phyloP scores from a whole-genome alignment of 2,888 invertebrate genomes.

The Helobdella robusta region DNA sequence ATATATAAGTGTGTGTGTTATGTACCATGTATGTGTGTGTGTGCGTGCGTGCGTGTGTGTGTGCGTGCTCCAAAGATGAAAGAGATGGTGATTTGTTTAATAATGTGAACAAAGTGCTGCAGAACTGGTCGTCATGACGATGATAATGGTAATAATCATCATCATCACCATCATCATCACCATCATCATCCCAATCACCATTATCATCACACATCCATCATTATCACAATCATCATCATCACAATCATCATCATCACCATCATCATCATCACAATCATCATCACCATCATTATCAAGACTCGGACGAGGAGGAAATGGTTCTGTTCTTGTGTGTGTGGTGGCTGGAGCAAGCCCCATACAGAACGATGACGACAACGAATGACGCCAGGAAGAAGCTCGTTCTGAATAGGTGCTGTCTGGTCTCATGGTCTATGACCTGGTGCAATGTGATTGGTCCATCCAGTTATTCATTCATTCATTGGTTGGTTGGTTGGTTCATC shows the following conservation, averaged over 20 bases:
- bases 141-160: slow-evolving; percentile 4
- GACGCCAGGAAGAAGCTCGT: slow-evolving; percentile 20
- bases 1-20: too few species aligned
- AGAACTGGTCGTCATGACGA: neutral
- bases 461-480: too few species aligned
- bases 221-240: neutral
- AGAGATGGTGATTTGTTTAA: too few species aligned
- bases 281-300: neutral
- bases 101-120: too few species aligned
- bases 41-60: too few species aligned
- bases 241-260: neutral
- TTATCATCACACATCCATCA: neutral
- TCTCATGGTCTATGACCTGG: slow-evolving; percentile 4
- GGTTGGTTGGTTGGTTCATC: too few species aligned
- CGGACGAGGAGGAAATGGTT: neutral
- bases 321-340: slow-evolving; percentile 8
- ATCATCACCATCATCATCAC: neutral
- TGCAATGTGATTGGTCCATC: too few species aligned
- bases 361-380: slow-evolving; percentile 12
- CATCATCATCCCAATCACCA: neutral
- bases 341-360: slow-evolving; percentile 11
- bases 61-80: too few species aligned
- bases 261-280: neutral
- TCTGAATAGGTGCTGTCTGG: slow-evolving; percentile 15
- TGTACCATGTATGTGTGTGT: too few species aligned